phyloP scores from a whole-genome alignment of 1,140 invertebrate species.

The Brachionus rubens region DNA sequence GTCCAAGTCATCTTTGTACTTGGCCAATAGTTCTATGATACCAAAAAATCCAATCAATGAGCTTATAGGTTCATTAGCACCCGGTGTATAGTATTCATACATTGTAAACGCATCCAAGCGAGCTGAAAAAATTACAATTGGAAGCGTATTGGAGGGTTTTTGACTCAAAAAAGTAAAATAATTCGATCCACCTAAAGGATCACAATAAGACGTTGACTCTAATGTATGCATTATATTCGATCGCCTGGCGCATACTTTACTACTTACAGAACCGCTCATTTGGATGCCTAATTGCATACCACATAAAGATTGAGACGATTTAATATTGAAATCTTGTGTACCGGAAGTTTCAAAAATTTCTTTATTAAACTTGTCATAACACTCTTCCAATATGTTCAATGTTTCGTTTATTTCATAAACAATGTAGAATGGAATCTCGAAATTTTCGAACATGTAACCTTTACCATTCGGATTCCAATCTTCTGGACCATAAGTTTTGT shows the following conservation, averaged over 20 bases:
- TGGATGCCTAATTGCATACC: conserved; percentile 21
- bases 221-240: conserved; percentile 44
- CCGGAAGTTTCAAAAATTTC: conserved; percentile 7
- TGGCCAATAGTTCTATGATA: conserved; percentile 1
- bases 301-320: conserved; percentile 11
- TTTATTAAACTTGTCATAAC: conserved; percentile 44
- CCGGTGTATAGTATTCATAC: conserved; percentile 40
- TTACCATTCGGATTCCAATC: conserved; percentile 22
- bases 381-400: not conserved
- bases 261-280: conserved; percentile 22
- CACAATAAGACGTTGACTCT: conserved; percentile 33
- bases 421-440: conserved; percentile 37
- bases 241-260: conserved; percentile 28
- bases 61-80: conserved; percentile 41
- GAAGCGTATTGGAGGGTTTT: conserved; percentile 1
- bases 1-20: not conserved
- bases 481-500: not conserved
- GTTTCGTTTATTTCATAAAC: conserved; percentile 3
- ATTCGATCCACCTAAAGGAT: conserved; percentile 38
- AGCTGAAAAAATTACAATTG: conserved; percentile 1
- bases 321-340: not conserved
- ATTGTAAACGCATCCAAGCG: conserved; percentile 23
- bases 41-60: conserved; percentile 31
- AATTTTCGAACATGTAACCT: conserved; percentile 28
- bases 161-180: conserved; percentile 45